These are phyloP conservation scores for Phorcus lineatus DNA, from an alignment of 2,888 invertebrate genomes.

Conservation along the genomic window DNA sequence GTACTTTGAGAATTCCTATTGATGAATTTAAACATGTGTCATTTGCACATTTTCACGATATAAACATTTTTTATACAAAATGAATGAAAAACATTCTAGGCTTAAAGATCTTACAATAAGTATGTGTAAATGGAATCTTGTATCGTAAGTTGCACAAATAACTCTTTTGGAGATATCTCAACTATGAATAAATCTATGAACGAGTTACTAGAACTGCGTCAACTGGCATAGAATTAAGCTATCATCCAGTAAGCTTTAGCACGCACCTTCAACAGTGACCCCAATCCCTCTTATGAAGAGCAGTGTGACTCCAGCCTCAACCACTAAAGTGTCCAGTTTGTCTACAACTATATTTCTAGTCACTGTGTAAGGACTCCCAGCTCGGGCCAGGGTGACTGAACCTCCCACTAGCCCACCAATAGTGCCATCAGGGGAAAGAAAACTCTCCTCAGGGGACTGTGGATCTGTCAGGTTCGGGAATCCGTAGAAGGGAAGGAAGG, in stretches of 20 bases:
- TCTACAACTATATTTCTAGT: conserved; percentile 34
- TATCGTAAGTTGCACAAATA: no score
- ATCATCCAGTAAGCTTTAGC: no score
- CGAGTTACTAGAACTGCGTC: no score
- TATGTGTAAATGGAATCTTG: no score
- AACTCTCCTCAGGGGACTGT: conserved; percentile 23
- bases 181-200: no score
- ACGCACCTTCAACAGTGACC: conserved; percentile 33
- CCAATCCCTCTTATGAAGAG: conserved; percentile 31
- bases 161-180: no score
- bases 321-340: conserved; percentile 23
- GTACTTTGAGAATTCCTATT: background rate
- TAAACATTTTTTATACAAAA: no score
- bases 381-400: conserved; percentile 21
- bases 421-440: conserved; percentile 32
- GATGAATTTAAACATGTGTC: no score
- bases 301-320: conserved; percentile 40
- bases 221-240: no score
- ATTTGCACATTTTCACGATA: no score
- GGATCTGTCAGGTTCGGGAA: conserved; percentile 33
- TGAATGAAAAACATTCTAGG: no score
- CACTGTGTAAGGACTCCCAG: conserved; percentile 36
- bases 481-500: conserved; percentile 36
- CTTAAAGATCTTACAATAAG: no score
- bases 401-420: conserved; percentile 40